A percentile compares a stretch with the other conserved stretches of the same genome.
Evolutionary conservation across 2,113 vertebrate genomes (phyloP).

Genomic region (Hippocampus comes): DNA sequence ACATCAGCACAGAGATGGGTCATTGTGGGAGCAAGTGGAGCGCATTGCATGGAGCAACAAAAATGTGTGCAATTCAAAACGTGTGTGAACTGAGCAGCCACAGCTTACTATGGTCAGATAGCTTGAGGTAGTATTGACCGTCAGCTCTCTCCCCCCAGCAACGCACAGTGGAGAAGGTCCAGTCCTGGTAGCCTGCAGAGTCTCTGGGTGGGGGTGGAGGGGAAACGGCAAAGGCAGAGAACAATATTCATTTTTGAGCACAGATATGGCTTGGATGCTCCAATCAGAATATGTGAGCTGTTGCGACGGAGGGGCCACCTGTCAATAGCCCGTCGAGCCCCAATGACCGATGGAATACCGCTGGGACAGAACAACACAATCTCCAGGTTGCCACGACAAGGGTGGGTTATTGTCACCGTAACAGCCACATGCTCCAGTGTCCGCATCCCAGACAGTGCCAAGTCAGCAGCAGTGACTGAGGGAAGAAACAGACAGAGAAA

Average conservation of each 20-base stretch:
- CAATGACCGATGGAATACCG: constrained; percentile 87
- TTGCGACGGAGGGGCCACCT: constrained; percentile 62
- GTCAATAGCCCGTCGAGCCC: constrained; percentile 82
- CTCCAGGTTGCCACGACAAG: constrained; percentile 85
- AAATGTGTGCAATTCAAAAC: neutral
- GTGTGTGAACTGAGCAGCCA: neutral
- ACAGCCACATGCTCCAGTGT: constrained; percentile 93
- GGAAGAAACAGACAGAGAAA: neutral
- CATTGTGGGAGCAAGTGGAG: neutral
- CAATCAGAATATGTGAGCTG: neutral
- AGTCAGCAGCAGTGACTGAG: constrained; percentile 78
- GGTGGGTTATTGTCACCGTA: constrained; percentile 82
- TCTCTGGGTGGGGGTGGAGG: neutral
- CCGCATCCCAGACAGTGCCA: constrained; percentile 84
- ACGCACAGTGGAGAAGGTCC: constrained; percentile 95
- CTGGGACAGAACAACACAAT: constrained; percentile 86
- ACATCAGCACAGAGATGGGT: constrained; percentile 3
- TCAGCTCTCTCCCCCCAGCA: constrained; percentile 90
- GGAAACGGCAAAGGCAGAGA: neutral
- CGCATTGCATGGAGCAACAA: neutral
- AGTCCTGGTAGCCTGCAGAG: constrained; percentile 80
- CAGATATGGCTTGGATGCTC: neutral
- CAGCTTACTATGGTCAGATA: constrained; percentile 82
- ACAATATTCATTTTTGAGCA: neutral
- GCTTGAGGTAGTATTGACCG: constrained; percentile 80